Percentiles rank a stretch among this genome's conserved stretches.
Conservation (phyloP, 2,888 invertebrate species). For the Archaeoteleia sp. region DNA sequence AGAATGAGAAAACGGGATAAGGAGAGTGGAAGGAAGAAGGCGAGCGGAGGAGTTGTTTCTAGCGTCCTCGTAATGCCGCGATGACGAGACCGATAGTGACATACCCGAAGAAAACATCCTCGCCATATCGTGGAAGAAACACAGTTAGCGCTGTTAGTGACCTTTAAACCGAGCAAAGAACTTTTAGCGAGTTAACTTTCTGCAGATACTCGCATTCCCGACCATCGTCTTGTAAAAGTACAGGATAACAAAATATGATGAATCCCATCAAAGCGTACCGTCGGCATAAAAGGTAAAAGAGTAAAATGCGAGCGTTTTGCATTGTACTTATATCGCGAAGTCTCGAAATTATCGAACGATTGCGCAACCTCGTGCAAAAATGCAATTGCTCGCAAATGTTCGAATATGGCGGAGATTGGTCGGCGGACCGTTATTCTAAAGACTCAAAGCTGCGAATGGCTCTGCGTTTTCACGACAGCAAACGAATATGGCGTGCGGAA, state of each 20-base stretch:
- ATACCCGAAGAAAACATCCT: not conserved
- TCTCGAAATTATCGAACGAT: not conserved
- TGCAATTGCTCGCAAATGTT: constrained; percentile 3
- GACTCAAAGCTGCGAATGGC: constrained; percentile 5
- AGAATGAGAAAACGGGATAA: constrained; percentile 20
- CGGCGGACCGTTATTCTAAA: constrained; percentile 4
- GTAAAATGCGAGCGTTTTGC: too few relatives aligned
- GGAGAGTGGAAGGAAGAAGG: constrained; percentile 18
- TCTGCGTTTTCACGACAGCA: constrained; percentile 3
- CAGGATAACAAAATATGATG: too few relatives aligned
- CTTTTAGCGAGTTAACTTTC: too few relatives aligned
- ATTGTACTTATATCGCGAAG: too few relatives aligned
- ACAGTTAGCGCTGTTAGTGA: not conserved
- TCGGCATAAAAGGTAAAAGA: too few relatives aligned
- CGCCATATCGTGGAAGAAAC: not conserved
- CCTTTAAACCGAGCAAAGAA: not conserved
- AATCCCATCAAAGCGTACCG: too few relatives aligned
- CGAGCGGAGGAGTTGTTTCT: constrained; percentile 18
- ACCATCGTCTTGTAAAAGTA: too few relatives aligned
- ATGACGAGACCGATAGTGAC: constrained; percentile 56
- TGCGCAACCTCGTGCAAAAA: not conserved
- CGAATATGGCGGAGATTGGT: constrained; percentile 22
- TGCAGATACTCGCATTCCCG: too few relatives aligned
- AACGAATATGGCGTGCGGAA: constrained; percentile 38
- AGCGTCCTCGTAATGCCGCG: constrained; percentile 37